Evolutionary conservation across 2,888 invertebrate genomes (phyloP), one percentile per base, ranked within the genome.

Genomic region (Atethmia centrago): DNA sequence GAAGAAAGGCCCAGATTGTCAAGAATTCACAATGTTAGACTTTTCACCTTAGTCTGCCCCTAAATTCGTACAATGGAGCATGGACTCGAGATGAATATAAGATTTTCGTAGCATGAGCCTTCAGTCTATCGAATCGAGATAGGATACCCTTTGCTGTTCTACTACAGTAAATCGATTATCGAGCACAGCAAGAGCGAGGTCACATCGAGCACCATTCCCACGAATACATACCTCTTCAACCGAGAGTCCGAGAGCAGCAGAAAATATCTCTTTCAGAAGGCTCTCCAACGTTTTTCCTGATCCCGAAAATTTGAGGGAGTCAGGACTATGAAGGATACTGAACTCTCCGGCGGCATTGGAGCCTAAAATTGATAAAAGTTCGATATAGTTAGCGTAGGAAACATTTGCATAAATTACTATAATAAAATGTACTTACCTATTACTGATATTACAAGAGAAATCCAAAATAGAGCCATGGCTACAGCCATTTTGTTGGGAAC

Each of bases 201-300:
- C 47, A 49, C 25, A 47, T 51, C 9, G 14, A 19, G 45, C 19
- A 59, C 28, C 5, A 59, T 12, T 10, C 7, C 19, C 5, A 25
- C 0, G 8, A 25, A 68, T 21, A 87, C 85, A 77, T 94, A 97
- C 97, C 94, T 97, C 97, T 91, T 97, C 97, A n/a, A 97, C 97
- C 19, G 98, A 97, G 83, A 97, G 97, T 64, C 98, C 98, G 80
- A 98, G 94, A 67, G 97, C 94, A 73, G 98, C 97, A n/a, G 97
- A 97, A 82, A 97, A 97, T 10, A 98, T 97, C 92, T 98, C 98
- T 88, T 97, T 97, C 3, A 98, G 92, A 7, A 97, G 93, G 87
- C 97, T 97, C 88, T 97, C 97, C 73, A 97, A 96, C 19, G 97
- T 90, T 81, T 96, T 95, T 80, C 97, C 97, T 80, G 97, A 96